Evolutionary conservation across 2,797 vertebrate species (phyloP).

Genomic region (Furcifer pardalis): DNA sequence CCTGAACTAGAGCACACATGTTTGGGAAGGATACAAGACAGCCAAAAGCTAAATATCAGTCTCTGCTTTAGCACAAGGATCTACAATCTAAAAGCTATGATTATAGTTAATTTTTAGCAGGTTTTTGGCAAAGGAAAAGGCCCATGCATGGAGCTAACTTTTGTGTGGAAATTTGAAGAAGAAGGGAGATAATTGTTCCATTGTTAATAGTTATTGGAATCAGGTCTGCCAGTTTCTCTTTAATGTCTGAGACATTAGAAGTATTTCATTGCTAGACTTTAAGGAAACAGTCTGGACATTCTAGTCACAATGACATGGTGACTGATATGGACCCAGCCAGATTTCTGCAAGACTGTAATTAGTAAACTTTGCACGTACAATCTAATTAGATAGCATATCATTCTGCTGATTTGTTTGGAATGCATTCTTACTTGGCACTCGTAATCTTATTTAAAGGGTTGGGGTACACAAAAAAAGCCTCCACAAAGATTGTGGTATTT

Average conservation of each 20-base stretch:
- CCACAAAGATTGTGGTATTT: too few relatives aligned
- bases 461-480: too few relatives aligned
- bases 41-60: background rate
- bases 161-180: background rate
- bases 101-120: background rate
- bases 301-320: background rate
- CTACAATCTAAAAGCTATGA: background rate
- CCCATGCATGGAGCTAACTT: background rate
- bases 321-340: background rate
- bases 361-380: background rate
- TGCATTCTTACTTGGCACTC: background rate
- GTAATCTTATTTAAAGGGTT: background rate
- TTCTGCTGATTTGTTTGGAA: background rate
- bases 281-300: background rate
- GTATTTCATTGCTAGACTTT: background rate
- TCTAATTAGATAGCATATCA: background rate
- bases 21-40: background rate
- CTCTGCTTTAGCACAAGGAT: background rate
- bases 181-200: background rate
- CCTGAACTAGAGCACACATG: background rate
- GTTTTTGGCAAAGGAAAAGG: background rate
- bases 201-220: background rate
- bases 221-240: background rate
- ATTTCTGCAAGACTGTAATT: background rate
- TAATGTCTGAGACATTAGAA: constrained; percentile 7